Base-by-base conservation (phyloP, 2,797 vertebrate genomes). In the Phalloptychus januarius region DNA sequence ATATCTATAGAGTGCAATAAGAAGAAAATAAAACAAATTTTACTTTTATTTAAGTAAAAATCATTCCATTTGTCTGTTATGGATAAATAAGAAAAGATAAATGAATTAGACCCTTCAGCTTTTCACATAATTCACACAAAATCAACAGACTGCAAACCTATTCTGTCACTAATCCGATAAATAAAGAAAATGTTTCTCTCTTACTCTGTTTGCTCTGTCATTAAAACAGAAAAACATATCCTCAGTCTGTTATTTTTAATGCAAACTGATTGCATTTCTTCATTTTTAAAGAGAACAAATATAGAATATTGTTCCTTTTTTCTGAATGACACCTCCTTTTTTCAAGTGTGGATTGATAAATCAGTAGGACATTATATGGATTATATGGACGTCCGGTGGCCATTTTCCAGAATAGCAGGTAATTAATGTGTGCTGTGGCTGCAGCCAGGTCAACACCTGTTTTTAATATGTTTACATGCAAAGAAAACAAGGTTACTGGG, bases 381-480 rank as follows among this genome's bases (percentile, higher is more conserved):
- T 44, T 33, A 20, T 28, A 44, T 45, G 33, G 56, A 67, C 38
- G 28, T 46, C 6, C 10, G 20, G 31, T 33, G 63, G 75, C 23
- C 61, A 69, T 69, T 76, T 38, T 36, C 45, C 33, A 28, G 61
- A 69, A 20, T 25, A 25, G 40, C 54, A 28, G 13, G 50, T 65
- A 38, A 76, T 65, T 40, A 69, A 76, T 76, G 61, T n/a, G 36
- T 20, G 44, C 48, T 76, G 44, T 38, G 38, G 46, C 75, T 40
- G 45, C 25, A 65, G 74, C 50, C 56, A 75, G 61, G 75, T 38
- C 45, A 69, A 31, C 75, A 76, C 45, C 75, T 67, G 61, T 67
- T 76, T 75, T 69, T 76, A 76, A 76, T 40, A 69, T 76, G 75
- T 76, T 76, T 76, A 76, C 75, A 69, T 76, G 45, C 28, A 50